Percentiles rank a stretch among this genome's conserved stretches.
These are phyloP conservation scores for Colletes collaris DNA, from an alignment of 2,888 invertebrate species.

Conservation along the genomic window DNA sequence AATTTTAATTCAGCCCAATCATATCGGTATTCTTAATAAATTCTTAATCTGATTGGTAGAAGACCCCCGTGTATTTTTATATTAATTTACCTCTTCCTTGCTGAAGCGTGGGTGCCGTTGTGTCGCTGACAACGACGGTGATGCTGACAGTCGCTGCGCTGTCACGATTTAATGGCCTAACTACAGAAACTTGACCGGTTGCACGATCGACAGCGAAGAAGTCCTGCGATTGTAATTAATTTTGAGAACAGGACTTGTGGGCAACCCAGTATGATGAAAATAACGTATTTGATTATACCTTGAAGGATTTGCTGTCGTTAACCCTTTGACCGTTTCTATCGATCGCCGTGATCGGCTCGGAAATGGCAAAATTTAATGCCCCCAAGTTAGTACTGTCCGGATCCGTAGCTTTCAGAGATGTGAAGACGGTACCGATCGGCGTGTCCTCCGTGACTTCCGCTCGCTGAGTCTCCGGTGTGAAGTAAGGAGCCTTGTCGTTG, in stretches of 20 bases:
- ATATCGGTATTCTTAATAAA: too few relatives aligned
- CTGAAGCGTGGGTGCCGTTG: constrained; percentile 90
- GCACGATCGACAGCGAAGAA: constrained; percentile 87
- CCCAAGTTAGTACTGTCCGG: constrained; percentile 90
- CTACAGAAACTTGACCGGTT: constrained; percentile 87
- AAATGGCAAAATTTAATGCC: constrained; percentile 87
- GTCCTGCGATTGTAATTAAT: constrained; percentile 83
- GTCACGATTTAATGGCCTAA: constrained; percentile 86
- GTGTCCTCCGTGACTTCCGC: constrained; percentile 93
- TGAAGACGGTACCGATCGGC: constrained; percentile 88
- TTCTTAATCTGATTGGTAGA: too few relatives aligned
- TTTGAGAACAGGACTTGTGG: background rate
- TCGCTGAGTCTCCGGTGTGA: constrained; percentile 90
- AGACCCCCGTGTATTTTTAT: too few relatives aligned
- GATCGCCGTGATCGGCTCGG: constrained; percentile 90
- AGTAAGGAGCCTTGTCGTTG: constrained; percentile 94
- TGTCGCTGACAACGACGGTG: constrained; percentile 91
- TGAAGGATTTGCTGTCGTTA: constrained; percentile 79
- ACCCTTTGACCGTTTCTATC: constrained; percentile 93
- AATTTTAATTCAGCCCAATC: too few relatives aligned
- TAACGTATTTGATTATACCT: constrained; percentile 67
- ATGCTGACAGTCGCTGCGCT: constrained; percentile 90
- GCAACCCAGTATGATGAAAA: too few relatives aligned
- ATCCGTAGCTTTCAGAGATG: constrained; percentile 90
- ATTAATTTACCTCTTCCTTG: constrained; percentile 87